Conservation (phyloP, 2,797 vertebrate genomes). For the Tadarida brasiliensis region DNA sequence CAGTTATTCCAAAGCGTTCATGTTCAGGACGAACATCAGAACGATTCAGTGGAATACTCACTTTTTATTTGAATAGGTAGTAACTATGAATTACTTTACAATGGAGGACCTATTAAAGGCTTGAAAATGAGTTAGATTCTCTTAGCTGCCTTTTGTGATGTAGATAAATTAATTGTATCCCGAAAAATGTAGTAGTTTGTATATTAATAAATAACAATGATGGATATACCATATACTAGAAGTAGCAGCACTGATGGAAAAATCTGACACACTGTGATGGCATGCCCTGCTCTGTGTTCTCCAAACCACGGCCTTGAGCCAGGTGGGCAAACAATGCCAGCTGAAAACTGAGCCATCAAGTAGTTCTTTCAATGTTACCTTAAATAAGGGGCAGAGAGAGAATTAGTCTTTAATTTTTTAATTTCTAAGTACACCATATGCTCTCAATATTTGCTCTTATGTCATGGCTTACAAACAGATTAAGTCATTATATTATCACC, state of each 20-base stretch:
- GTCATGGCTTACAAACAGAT: not conserved
- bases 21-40: not conserved
- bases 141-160: not conserved
- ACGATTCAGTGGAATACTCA: not conserved
- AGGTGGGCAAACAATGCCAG: not conserved
- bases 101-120: not conserved
- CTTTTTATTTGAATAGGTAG: not conserved
- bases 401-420: not conserved
- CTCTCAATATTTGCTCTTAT: not conserved
- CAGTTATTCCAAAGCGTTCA: not conserved
- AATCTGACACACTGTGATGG: not conserved
- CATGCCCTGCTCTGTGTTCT: not conserved
- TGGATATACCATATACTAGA: not conserved
- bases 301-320: not conserved
- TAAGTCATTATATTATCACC: not conserved
- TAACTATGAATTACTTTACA: not conserved
- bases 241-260: not conserved
- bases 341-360: not conserved
- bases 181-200: not conserved
- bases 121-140: not conserved
- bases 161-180: not conserved
- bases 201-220: not conserved
- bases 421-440: not conserved
- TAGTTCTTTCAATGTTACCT: not conserved
- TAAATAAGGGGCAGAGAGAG: not conserved